phyloP scores from a whole-genome alignment of 2,113 vertebrate genomes.

The Pungitius pungitius region DNA sequence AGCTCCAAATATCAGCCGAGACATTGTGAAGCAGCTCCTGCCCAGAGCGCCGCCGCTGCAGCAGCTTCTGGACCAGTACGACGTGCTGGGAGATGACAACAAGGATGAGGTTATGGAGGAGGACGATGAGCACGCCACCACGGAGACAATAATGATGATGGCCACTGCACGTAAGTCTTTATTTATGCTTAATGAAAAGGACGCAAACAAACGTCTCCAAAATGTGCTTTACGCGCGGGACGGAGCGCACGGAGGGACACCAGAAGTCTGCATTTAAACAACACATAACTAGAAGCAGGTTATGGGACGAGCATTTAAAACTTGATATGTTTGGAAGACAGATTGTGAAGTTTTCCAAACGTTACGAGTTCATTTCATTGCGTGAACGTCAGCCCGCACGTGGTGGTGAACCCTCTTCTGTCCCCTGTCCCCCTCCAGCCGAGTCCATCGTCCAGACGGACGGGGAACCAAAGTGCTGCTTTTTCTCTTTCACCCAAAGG shows the following conservation, averaged over 20 bases:
- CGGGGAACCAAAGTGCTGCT: slow-evolving; percentile 93
- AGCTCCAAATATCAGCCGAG: slow-evolving; percentile 97
- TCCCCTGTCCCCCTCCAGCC: slow-evolving; percentile 82
- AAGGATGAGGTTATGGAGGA: slow-evolving; percentile 89
- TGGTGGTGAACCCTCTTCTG: slow-evolving; percentile 8
- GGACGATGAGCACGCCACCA: slow-evolving; percentile 94
- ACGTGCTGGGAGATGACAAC: slow-evolving; percentile 95
- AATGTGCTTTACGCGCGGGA: slow-evolving; percentile 58
- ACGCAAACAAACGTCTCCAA: not conserved
- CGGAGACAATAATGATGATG: slow-evolving; percentile 96
- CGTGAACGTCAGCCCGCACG: not conserved
- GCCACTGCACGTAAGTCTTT: slow-evolving; percentile 90
- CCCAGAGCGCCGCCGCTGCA: slow-evolving; percentile 95
- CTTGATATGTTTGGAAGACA: not conserved
- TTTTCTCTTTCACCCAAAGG: slow-evolving; percentile 94
- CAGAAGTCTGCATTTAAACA: not conserved
- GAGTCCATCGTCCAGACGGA: slow-evolving; percentile 87
- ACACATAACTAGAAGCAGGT: not conserved
- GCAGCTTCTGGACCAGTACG: slow-evolving; percentile 97
- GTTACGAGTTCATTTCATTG: slow-evolving; percentile 1
- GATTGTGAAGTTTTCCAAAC: not conserved
- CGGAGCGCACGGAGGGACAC: not conserved
- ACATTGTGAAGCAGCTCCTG: slow-evolving; percentile 92
- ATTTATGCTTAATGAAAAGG: not conserved
- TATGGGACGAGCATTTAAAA: no score